Conservation (phyloP, 2,888 invertebrate species). For the Lordiphosa andalusiaca region DNA sequence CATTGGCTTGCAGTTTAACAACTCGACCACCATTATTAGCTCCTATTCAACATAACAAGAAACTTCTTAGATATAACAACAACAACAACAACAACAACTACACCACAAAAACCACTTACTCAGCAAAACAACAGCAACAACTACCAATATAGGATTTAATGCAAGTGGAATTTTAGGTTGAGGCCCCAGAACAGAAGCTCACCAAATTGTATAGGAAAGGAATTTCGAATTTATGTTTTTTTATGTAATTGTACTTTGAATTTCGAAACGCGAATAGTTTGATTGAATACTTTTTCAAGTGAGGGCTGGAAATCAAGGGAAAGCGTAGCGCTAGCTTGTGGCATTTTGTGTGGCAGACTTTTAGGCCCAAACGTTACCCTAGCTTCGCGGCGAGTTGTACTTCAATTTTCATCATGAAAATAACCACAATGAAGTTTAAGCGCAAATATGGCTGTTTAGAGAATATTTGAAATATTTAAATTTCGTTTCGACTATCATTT, state of each 20-base stretch:
- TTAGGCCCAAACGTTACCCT: constrained; percentile 11
- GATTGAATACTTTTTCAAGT: constrained; percentile 52
- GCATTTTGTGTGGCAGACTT: no score
- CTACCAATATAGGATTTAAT: constrained; percentile 24
- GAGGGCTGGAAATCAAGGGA: no score
- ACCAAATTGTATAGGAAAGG: constrained; percentile 7
- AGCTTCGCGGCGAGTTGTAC: constrained; percentile 48
- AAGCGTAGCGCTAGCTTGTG: no score
- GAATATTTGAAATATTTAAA: constrained; percentile 78
- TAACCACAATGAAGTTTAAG: constrained; percentile 80
- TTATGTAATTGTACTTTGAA: constrained; percentile 6
- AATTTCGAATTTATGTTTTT: constrained; percentile 21
- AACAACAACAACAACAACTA: constrained; percentile 48
- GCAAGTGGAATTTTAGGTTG: constrained; percentile 32
- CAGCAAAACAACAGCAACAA: constrained; percentile 19
- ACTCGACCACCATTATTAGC: constrained; percentile 66
- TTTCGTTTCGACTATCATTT: constrained; percentile 71
- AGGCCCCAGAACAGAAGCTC: constrained; percentile 14
- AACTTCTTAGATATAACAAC: constrained; percentile 61
- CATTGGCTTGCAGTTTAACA: constrained; percentile 63
- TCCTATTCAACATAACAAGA: constrained; percentile 78
- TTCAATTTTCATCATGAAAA: constrained; percentile 77
- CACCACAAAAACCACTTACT: constrained; percentile 44
- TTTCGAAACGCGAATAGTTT: neutral
- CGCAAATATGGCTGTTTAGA: constrained; percentile 80